Conservation (phyloP, 2,113 vertebrate species). For the Albula glossodonta region DNA sequence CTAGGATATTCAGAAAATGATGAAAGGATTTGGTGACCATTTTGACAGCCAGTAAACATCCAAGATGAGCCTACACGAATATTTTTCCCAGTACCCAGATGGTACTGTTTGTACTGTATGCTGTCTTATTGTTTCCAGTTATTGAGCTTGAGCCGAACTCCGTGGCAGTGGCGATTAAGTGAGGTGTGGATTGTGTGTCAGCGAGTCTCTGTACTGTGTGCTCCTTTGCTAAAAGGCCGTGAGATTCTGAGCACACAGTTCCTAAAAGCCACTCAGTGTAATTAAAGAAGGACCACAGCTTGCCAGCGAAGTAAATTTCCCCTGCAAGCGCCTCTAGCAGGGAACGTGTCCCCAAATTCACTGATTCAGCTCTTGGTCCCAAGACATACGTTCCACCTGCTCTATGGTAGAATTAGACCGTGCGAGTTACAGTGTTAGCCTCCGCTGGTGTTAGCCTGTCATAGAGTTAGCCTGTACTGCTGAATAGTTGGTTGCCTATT, state of each 20-base stretch:
- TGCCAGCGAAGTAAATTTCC: neutral
- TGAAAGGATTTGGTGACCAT: no score
- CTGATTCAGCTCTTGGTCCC: constrained; percentile 2
- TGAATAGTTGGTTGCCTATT: no score
- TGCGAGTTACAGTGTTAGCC: neutral
- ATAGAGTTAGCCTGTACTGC: no score
- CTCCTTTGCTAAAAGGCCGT: neutral
- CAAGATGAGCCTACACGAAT: no score
- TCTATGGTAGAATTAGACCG: neutral
- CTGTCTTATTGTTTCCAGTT: no score
- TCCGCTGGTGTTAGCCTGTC: neutral
- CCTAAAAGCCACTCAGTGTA: constrained; percentile 9
- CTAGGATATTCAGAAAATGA: no score
- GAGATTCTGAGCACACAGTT: neutral
- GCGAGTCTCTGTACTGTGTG: neutral
- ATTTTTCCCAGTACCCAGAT: no score
- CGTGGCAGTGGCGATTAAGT: neutral
- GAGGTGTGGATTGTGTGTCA: neutral
- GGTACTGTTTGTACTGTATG: no score
- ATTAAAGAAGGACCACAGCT: constrained; percentile 2
- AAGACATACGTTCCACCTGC: no score
- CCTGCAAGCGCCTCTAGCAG: neutral
- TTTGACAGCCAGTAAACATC: no score
- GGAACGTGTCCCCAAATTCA: constrained; percentile 2
- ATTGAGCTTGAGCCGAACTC: neutral